Evolutionary conservation across 2,113 vertebrate genomes (phyloP), one percentile per base, ranked within the genome.

Genomic region (Vulpes ferrilata): DNA sequence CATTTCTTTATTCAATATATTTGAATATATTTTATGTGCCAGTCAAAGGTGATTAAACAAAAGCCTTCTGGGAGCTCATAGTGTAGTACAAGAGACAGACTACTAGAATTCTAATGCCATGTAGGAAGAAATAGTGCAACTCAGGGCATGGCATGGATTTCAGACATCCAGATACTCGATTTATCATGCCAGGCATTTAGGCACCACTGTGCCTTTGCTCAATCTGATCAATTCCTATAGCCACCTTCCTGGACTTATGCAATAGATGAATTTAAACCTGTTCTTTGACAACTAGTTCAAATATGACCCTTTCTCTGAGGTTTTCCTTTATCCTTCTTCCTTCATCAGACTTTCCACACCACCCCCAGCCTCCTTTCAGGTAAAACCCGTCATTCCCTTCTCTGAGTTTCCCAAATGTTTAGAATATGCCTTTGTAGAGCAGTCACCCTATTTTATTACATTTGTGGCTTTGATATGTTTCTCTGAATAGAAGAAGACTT

Each of bases 1-100:
- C 9, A 73, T 57, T 78, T 64, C 10, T 96, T 94, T 78, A 85
- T 51, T 76, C 20, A 76, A 76, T 53, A 79, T 62, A 48, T 78
- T 57, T 88, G 19, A 93, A 59, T 59, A 27, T 12, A 4, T 13
- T 90, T 93, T 53, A 27, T 17, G 22, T 53, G 57, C 22, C 17
- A 86, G 11, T 51, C n/a, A 86, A 43, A 65, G 1, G 82, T 13
- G 12, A 43, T 0, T 35, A 51, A 82, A 60, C 48, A 43, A 30
- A 87, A 53, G 2, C 38, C 13, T 10, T 64, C 38, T 60, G 5
- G 48, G 9, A 7, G 0, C 11, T 22, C 3, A n/a, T 2, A 3
- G 11, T 59, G 13, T 23, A 25, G 6, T 83, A 74, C 7, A 19
- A 60, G 19, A 69, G 59, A 69, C 7, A 22, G 65, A 59, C 9